Conservation (phyloP, 2,113 vertebrate species). For the Oplegnathus fasciatus region DNA sequence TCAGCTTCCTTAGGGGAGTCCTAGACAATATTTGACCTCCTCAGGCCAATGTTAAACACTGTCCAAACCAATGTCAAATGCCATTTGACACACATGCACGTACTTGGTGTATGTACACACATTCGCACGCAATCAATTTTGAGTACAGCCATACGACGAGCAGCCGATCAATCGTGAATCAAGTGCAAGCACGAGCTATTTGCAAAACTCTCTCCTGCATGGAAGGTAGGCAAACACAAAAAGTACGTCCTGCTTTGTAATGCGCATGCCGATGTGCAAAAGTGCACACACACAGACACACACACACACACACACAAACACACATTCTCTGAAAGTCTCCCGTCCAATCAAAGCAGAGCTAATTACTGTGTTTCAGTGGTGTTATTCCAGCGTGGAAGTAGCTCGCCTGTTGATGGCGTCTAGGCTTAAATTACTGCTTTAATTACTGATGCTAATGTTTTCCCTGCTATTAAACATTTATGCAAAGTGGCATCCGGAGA, state of each 20-base stretch:
- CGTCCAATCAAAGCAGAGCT: conserved; percentile 80
- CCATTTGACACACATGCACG: conserved; percentile 33
- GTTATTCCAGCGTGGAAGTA: conserved; percentile 77
- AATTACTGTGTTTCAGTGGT: conserved; percentile 81
- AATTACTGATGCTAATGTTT: conserved; percentile 86
- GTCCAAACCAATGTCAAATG: conserved; percentile 67
- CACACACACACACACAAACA: conserved; percentile 17
- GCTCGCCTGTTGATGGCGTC: conserved; percentile 78
- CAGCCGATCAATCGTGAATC: conserved; percentile 55
- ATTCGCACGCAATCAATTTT: conserved; percentile 48
- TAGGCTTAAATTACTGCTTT: conserved; percentile 84
- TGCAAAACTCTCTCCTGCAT: conserved; percentile 40
- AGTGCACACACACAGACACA: conserved; percentile 12
- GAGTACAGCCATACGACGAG: conserved; percentile 33
- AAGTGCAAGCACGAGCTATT: conserved; percentile 36
- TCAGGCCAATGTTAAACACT: conserved; percentile 68
- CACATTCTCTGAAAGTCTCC: conserved; percentile 49
- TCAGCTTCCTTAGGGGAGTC: conserved; percentile 68
- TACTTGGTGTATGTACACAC: conserved; percentile 37
- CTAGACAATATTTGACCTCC: conserved; percentile 78
- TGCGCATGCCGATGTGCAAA: conserved; percentile 29
- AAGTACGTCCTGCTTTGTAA: conserved; percentile 40
- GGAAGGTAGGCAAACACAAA: conserved; percentile 36
- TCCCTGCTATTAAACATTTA: conserved; percentile 84
- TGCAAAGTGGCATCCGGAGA: conserved; percentile 84